Conservation (phyloP, 2,113 vertebrate genomes). For the Corvus cornix region DNA sequence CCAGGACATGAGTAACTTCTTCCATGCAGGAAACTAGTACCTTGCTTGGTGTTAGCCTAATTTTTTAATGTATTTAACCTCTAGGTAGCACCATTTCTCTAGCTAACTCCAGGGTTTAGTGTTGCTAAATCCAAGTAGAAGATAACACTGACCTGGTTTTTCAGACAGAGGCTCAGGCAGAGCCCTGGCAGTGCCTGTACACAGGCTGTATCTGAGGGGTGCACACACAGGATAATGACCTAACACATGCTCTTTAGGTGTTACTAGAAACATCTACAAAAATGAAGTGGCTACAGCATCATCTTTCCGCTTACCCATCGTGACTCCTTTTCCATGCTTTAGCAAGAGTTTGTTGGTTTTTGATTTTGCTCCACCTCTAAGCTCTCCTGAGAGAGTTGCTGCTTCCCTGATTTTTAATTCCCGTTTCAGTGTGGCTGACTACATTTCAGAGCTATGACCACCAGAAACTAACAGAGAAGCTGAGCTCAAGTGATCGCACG, state of each 20-base stretch:
- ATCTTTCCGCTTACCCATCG: background rate
- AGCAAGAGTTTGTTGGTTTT: background rate
- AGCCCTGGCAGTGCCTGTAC: background rate
- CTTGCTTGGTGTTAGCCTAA: background rate
- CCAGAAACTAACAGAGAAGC: slow-evolving; percentile 98
- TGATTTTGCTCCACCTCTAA: background rate
- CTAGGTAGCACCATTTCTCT: background rate
- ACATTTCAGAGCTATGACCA: slow-evolving; percentile 82
- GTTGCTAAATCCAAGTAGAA: background rate
- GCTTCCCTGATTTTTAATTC: background rate
- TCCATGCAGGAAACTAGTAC: background rate
- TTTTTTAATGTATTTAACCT: background rate
- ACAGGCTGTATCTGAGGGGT: background rate
- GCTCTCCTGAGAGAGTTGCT: background rate
- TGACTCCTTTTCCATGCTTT: background rate
- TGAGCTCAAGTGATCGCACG: slow-evolving; percentile 86
- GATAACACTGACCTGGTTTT: background rate
- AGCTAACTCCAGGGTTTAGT: background rate
- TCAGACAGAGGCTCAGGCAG: background rate
- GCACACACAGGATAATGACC: no score
- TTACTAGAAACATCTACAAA: background rate
- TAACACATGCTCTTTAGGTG: background rate
- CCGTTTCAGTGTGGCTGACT: background rate
- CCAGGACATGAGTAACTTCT: background rate
- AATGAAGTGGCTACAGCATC: background rate